Evolutionary conservation across 2,888 invertebrate genomes (phyloP).

Genomic region (Erebia aethiops): DNA sequence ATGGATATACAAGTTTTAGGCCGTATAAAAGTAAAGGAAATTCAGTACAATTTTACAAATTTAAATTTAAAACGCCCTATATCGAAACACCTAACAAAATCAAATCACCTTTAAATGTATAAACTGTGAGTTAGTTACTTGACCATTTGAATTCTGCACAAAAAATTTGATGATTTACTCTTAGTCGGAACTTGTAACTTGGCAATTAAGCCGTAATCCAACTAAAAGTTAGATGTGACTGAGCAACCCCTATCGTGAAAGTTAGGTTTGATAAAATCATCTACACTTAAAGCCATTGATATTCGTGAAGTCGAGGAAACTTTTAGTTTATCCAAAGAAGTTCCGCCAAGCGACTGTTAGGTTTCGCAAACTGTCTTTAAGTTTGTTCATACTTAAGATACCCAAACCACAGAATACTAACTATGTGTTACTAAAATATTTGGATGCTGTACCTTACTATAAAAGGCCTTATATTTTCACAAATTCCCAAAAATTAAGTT

Average conservation of each 20-base stretch:
- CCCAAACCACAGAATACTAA: not conserved
- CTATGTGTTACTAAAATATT: not conserved
- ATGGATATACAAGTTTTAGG: no score
- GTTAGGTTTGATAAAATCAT: conserved; percentile 9
- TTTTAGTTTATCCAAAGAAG: not conserved
- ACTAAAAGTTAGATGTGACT: conserved; percentile 4
- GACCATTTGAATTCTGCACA: no score
- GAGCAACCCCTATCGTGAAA: conserved; percentile 1
- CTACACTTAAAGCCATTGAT: conserved; percentile 11
- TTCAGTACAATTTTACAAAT: no score
- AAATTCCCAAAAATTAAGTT: not conserved
- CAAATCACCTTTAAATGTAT: no score
- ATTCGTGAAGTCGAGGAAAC: not conserved
- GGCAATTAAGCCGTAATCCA: conserved; percentile 2
- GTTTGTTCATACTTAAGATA: not conserved
- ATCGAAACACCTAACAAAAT: no score
- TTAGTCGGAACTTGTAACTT: not conserved
- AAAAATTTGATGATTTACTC: no score
- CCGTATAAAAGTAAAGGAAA: no score
- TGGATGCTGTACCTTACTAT: not conserved
- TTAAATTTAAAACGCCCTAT: no score
- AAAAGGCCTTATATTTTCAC: not conserved
- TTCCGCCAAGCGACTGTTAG: conserved; percentile 2
- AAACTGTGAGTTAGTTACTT: no score
- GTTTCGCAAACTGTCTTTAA: conserved; percentile 7